Percentiles rank a stretch among this genome's conserved stretches.
Conservation (phyloP, 1,140 invertebrate genomes). For the Zeugodacus cucurbitae region DNA sequence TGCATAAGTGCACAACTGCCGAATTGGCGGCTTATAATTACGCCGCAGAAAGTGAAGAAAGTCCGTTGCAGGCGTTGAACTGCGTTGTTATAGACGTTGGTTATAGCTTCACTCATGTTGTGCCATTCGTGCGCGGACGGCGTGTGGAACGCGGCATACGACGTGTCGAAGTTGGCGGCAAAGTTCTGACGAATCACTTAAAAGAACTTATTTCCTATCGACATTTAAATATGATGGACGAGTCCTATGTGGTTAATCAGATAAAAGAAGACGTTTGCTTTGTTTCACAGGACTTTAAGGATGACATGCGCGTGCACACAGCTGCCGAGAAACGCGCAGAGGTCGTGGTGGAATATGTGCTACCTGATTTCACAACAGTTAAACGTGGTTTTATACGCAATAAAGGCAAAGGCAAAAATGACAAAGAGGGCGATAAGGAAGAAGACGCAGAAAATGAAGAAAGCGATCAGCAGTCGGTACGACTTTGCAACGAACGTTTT, state of each 20-base stretch:
- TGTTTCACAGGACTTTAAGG: conserved; percentile 87
- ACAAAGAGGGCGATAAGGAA: conserved; percentile 50
- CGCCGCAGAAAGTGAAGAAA: conserved; percentile 66
- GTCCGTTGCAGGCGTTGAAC: conserved; percentile 70
- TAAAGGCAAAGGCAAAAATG: conserved; percentile 18
- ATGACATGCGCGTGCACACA: conserved; percentile 84
- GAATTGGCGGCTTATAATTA: conserved; percentile 77
- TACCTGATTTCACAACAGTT: conserved; percentile 93
- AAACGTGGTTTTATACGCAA: conserved; percentile 79
- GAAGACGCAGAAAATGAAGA: conserved; percentile 50
- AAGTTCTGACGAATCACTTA: conserved; percentile 96
- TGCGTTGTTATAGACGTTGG: conserved; percentile 93
- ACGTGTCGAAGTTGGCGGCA: conserved; percentile 96
- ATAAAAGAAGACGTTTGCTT: conserved; percentile 98
- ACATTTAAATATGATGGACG: conserved; percentile 98
- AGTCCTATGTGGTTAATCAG: conserved; percentile 99
- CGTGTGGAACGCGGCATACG: conserved; percentile 81
- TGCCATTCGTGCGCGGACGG: conserved; percentile 93
- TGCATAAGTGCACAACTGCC: conserved; percentile 83
- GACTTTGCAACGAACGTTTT: conserved; percentile 93
- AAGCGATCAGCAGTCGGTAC: conserved; percentile 77
- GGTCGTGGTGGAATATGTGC: conserved; percentile 90
- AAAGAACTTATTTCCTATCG: conserved; percentile 95
- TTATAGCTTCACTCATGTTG: conserved; percentile 95
- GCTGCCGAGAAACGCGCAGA: conserved; percentile 70